A percentile compares a stretch with the other conserved stretches of the same genome.
These are phyloP conservation scores for Cladorhizidae sp. DNA, from an alignment of 37 sponge, comb jelly and placozoan species.

Conservation along the genomic window DNA sequence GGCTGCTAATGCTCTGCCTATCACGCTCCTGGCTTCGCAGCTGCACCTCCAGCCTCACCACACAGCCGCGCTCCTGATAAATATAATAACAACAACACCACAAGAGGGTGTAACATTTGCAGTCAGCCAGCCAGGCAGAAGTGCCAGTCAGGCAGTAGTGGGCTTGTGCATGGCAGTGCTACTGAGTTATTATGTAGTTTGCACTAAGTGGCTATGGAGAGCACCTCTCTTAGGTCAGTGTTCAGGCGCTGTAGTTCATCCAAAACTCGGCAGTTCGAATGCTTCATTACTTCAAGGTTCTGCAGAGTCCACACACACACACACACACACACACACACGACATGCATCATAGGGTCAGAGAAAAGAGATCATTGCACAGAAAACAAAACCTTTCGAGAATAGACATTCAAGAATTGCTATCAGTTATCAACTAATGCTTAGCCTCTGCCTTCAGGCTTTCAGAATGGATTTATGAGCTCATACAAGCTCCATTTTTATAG, in stretches of 20 bases:
- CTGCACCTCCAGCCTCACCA: conserved; percentile 15
- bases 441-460: too few relatives aligned
- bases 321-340: too few relatives aligned
- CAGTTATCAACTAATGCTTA: too few relatives aligned
- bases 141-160: not conserved
- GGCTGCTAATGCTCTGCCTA: conserved; percentile 26
- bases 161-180: not conserved
- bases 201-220: conserved; percentile 2
- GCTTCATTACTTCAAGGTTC: conserved; percentile 35
- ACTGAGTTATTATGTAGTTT: not conserved
- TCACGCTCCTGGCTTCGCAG: conserved; percentile 6
- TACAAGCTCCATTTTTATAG: too few relatives aligned
- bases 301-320: too few relatives aligned
- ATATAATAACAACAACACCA: not conserved
- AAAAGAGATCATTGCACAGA: too few relatives aligned
- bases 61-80: conserved; percentile 33
- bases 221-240: conserved; percentile 56
- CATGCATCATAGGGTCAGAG: too few relatives aligned
- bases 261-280: conserved; percentile 34
- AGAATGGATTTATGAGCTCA: too few relatives aligned
- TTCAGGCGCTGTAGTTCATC: conserved; percentile 63
- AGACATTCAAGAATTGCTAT: too few relatives aligned
- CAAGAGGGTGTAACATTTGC: not conserved
- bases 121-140: too few relatives aligned
- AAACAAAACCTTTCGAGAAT: too few relatives aligned